phyloP scores from a whole-genome alignment of 2,888 invertebrate genomes.

The Platycheirus albimanus region DNA sequence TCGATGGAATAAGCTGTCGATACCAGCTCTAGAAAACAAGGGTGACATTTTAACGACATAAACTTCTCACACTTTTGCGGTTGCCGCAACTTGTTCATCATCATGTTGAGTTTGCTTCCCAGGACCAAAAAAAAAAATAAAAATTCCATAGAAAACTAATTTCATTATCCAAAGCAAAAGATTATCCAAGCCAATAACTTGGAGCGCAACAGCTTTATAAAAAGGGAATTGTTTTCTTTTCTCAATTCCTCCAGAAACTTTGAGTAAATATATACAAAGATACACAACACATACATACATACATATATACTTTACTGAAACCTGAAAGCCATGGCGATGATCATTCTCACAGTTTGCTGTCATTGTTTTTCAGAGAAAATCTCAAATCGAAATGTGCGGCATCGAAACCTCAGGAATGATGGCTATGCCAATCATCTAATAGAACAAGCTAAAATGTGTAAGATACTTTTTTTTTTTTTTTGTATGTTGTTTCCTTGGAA shows the following conservation, averaged over 20 bases:
- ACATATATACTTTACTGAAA: no score
- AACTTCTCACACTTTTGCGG: background rate
- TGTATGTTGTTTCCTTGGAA: no score
- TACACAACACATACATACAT: no score
- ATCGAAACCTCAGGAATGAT: background rate
- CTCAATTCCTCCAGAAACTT: background rate
- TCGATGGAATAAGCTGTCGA: conserved; percentile 62
- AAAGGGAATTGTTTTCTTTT: no score
- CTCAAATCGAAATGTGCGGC: background rate
- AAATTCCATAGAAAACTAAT: background rate
- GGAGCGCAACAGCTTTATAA: no score
- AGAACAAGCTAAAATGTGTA: conserved; percentile 3
- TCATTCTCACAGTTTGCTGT: background rate
- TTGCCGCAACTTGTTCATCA: background rate
- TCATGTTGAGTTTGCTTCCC: background rate
- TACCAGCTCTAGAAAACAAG: conserved; percentile 32
- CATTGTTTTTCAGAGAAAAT: background rate
- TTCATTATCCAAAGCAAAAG: background rate
- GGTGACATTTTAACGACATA: conserved; percentile 31
- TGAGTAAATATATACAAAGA: no score
- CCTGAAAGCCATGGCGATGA: background rate
- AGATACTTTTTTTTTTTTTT: background rate
- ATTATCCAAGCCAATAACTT: no score
- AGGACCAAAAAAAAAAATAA: background rate
- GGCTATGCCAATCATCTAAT: conserved; percentile 7